phyloP scores from a whole-genome alignment of 2,888 invertebrate species.

The Nemapogon koenigi region DNA sequence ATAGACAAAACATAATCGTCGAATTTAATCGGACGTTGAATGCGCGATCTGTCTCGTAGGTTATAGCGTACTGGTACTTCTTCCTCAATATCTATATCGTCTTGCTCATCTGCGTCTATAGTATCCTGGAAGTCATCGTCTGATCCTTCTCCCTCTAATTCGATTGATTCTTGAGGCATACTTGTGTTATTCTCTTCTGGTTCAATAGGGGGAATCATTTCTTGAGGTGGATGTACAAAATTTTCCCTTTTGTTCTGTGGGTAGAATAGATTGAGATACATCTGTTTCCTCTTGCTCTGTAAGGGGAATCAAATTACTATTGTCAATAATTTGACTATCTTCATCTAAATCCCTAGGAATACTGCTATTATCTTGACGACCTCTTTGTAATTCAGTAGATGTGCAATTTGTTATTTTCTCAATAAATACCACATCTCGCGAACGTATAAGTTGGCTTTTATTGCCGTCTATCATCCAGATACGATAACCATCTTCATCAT shows the following conservation, averaged over 20 bases:
- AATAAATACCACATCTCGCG: constrained; percentile 13
- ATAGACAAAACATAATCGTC: no score
- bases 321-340: not conserved
- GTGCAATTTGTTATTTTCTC: not conserved
- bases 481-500: no score
- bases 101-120: not conserved
- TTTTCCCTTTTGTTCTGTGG: not conserved
- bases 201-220: not conserved
- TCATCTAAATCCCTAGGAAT: not conserved
- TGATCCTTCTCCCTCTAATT: not conserved
- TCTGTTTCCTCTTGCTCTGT: constrained; percentile 1
- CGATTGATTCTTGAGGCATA: not conserved
- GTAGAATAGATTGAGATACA: no score
- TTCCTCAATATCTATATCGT: not conserved
- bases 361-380: not conserved
- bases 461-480: not conserved
- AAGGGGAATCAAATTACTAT: not conserved
- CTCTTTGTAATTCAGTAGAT: not conserved
- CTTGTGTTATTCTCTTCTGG: not conserved
- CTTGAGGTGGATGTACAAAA: not conserved
- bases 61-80: no score
- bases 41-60: constrained; percentile 4
- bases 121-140: no score
- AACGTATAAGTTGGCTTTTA: not conserved
- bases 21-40: not conserved